Conservation (phyloP, 2,113 vertebrate genomes). For the Scytalopus superciliaris region DNA sequence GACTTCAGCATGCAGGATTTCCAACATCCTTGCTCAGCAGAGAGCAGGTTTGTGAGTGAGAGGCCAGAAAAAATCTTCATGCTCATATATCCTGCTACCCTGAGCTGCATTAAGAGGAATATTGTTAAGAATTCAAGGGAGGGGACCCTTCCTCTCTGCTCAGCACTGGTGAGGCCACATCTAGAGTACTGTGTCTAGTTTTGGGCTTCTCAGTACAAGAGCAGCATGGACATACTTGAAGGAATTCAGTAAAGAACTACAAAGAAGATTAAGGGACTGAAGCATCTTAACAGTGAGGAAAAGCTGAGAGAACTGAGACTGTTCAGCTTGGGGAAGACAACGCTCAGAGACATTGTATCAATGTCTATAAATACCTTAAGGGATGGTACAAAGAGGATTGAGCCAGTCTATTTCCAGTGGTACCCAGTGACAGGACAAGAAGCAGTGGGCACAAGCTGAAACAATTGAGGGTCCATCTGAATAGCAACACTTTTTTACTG, state of each 20-base stretch:
- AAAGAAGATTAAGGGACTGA: background rate
- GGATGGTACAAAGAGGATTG: accelerated
- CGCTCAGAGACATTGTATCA: background rate
- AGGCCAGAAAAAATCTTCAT: background rate
- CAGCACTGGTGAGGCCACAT: background rate
- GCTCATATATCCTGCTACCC: background rate
- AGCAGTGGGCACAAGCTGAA: background rate
- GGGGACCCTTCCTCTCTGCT: background rate
- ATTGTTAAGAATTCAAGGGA: background rate
- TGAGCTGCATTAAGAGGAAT: background rate
- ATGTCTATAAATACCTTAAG: background rate
- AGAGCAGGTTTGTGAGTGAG: background rate
- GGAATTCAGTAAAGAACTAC: no score
- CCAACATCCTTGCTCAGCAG: background rate
- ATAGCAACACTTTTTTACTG: background rate
- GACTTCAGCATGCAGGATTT: background rate
- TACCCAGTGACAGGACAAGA: background rate
- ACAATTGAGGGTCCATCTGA: background rate
- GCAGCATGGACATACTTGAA: background rate
- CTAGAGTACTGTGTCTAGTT: background rate
- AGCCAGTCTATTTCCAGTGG: background rate
- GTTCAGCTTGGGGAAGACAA: background rate
- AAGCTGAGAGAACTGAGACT: background rate
- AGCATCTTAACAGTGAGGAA: background rate
- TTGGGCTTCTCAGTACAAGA: background rate